Percentiles rank a stretch among this genome's conserved stretches.
These are phyloP conservation scores for Stictonetta naevosa DNA, from an alignment of 2,113 vertebrate species.

Conservation along the genomic window DNA sequence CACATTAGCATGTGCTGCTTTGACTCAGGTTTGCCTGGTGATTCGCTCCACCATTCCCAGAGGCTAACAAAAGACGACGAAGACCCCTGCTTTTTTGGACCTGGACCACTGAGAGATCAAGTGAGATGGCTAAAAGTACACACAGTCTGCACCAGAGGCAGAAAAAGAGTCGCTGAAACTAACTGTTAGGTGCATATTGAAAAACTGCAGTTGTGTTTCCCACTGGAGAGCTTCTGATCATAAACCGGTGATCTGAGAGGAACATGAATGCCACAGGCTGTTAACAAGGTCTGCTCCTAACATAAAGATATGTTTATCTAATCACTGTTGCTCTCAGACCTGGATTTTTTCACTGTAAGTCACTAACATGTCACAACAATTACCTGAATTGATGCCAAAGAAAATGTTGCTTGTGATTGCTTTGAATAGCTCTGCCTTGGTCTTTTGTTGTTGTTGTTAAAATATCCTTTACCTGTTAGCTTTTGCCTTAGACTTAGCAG, in stretches of 20 bases:
- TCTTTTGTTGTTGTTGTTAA: neutral
- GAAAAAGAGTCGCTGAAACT: neutral
- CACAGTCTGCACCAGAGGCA: neutral
- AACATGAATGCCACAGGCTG: neutral
- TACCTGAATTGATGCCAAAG: neutral
- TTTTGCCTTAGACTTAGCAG: neutral
- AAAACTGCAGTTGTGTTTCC: neutral
- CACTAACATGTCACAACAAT: neutral
- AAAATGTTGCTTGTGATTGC: neutral
- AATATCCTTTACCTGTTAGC: neutral
- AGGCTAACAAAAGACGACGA: neutral
- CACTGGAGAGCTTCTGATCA: neutral
- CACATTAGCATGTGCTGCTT: neutral
- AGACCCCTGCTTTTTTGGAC: neutral
- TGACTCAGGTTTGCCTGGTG: neutral
- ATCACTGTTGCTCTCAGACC: neutral
- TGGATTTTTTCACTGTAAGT: neutral
- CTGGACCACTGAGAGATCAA: neutral
- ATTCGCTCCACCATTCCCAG: neutral
- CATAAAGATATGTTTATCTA: neutral
- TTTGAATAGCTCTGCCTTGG: neutral
- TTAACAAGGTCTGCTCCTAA: constrained; percentile 4
- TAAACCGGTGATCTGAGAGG: neutral
- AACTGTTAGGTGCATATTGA: neutral
- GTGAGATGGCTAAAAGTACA: neutral